Conservation (phyloP, 2,113 vertebrate genomes). For the Lontra canadensis region DNA sequence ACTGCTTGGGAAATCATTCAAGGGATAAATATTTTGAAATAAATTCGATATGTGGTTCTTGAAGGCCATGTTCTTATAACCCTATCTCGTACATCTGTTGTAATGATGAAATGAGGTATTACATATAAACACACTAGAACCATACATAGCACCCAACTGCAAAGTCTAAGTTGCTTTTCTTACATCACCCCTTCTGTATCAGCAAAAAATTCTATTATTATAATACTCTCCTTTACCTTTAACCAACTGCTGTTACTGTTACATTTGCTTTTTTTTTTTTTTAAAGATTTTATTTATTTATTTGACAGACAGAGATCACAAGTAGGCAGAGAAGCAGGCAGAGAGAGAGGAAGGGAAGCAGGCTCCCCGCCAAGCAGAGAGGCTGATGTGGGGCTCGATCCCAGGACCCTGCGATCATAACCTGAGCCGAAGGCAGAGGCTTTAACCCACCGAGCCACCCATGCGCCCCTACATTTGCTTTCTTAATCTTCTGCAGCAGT, state of each 20-base stretch:
- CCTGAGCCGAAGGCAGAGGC: no score
- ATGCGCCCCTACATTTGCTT: neutral
- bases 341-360: no score
- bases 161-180: conserved; percentile 1
- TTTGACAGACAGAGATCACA: no score
- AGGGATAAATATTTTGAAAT: neutral
- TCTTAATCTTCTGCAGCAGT: neutral
- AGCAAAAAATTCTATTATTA: neutral
- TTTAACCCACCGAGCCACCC: no score
- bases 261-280: neutral
- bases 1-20: neutral
- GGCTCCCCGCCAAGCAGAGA: no score
- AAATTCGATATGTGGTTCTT: neutral
- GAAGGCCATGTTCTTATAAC: neutral
- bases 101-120: neutral
- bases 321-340: no score
- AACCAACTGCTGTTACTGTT: neutral
- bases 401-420: no score
- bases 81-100: neutral
- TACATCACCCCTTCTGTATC: neutral
- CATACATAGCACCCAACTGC: neutral
- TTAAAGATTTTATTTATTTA: no score
- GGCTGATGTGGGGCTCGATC: no score
- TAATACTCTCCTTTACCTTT: neutral
- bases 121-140: neutral